phyloP scores from a whole-genome alignment of 2,113 vertebrate species.

The Corythornis madagascariensis region DNA sequence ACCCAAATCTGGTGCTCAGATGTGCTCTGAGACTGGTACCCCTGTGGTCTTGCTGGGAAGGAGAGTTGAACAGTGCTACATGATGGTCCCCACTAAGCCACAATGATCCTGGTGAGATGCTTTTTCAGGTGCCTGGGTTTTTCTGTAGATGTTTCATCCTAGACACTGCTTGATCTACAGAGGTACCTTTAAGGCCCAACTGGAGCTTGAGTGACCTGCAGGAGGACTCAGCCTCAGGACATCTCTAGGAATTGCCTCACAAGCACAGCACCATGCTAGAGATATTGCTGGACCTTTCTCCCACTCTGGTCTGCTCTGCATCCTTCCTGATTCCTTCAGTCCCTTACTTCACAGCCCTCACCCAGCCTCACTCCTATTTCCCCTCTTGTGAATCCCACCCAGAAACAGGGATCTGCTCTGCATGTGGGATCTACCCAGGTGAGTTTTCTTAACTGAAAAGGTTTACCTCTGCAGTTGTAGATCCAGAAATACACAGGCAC shows the following conservation, averaged over 20 bases:
- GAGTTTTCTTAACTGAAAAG: background rate
- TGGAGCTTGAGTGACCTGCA: background rate
- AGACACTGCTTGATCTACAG: background rate
- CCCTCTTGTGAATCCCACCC: background rate
- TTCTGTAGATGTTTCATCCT: background rate
- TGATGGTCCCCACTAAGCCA: too few species aligned
- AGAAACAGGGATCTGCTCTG: background rate
- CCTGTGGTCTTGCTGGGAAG: background rate
- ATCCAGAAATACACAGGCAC: background rate
- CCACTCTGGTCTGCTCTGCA: background rate
- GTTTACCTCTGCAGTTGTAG: background rate
- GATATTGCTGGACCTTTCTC: background rate
- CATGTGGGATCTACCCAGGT: rapidly evolving
- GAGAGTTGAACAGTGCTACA: rapidly evolving
- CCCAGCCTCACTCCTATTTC: background rate
- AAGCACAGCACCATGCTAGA: background rate
- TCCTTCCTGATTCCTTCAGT: background rate
- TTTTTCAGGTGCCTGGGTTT: background rate
- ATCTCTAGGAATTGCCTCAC: background rate
- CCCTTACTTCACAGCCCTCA: background rate
- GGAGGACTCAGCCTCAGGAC: background rate
- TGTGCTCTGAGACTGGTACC: rapidly evolving
- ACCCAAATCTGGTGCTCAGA: background rate
- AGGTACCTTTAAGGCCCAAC: background rate
- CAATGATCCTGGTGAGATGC: background rate